Conservation (phyloP, 2,888 invertebrate genomes). For the Drosophila emarginata region DNA sequence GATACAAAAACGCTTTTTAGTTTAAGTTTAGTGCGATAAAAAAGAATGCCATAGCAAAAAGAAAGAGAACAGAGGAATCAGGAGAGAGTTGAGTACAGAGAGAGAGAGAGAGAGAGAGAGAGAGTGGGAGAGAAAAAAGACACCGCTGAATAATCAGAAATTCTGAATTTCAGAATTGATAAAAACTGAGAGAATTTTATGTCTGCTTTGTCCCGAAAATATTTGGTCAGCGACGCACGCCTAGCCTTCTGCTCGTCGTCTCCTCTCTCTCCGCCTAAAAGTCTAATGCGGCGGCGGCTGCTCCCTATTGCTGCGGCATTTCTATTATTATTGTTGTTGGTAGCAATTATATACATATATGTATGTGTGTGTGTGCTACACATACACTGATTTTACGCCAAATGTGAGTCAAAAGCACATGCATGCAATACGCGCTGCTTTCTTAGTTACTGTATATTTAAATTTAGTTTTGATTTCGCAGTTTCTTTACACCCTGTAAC, state of each 20-base stretch:
- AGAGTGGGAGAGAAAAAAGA: no score
- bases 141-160: no score
- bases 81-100: not conserved
- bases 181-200: slow-evolving; percentile 19
- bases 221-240: slow-evolving; percentile 17
- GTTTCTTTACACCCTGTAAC: slow-evolving; percentile 11
- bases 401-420: slow-evolving; percentile 56
- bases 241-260: not conserved
- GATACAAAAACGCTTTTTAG: not conserved
- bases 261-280: not conserved
- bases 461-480: slow-evolving; percentile 49
- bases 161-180: not conserved
- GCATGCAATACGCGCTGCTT: slow-evolving; percentile 44
- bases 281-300: not conserved
- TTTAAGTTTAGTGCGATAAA: not conserved
- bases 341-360: not conserved
- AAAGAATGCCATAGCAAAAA: not conserved
- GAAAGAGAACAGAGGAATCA: not conserved
- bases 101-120: not conserved
- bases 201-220: slow-evolving; percentile 9
- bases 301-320: slow-evolving; percentile 18
- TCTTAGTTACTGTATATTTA: slow-evolving; percentile 40
- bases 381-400: slow-evolving; percentile 51
- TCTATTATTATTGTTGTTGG: slow-evolving; percentile 1
- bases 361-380: no score